These are phyloP conservation scores for Creontiades dilutus DNA, from an alignment of 2,888 invertebrate genomes.

Conservation along the genomic window DNA sequence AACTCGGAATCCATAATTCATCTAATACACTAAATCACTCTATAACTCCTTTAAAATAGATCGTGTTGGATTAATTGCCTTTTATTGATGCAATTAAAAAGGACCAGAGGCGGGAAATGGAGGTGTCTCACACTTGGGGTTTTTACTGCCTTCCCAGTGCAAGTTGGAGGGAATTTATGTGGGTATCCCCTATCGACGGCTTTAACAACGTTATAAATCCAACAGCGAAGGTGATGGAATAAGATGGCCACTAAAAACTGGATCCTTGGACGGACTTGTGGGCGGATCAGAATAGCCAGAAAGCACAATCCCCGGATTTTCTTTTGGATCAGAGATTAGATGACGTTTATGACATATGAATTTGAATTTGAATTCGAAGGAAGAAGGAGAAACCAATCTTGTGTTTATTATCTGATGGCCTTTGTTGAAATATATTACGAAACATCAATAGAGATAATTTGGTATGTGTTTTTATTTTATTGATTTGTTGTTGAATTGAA, in stretches of 20 bases:
- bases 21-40: too few relatives aligned
- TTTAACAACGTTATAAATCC: constrained; percentile 61
- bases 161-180: constrained; percentile 35
- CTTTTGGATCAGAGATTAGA: too few relatives aligned
- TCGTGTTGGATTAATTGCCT: constrained; percentile 21
- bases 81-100: constrained; percentile 41
- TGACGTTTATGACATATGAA: too few relatives aligned
- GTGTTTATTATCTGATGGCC: too few relatives aligned
- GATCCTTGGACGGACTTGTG: constrained; percentile 13
- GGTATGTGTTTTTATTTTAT: too few relatives aligned
- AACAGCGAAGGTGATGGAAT: constrained; percentile 55
- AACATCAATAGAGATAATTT: too few relatives aligned
- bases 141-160: constrained; percentile 34
- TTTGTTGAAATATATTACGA: too few relatives aligned
- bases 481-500: too few relatives aligned
- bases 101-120: constrained; percentile 11
- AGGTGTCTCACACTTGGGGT: constrained; percentile 15
- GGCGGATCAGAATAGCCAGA: neutral
- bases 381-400: neutral
- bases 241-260: constrained; percentile 53
- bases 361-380: too few relatives aligned
- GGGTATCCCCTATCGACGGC: constrained; percentile 29
- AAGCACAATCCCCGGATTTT: neutral
- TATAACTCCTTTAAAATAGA: too few relatives aligned
- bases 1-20: too few relatives aligned